These are phyloP conservation scores for Tyria jacobaeae DNA, from an alignment of 2,888 invertebrate genomes.

Conservation along the genomic window DNA sequence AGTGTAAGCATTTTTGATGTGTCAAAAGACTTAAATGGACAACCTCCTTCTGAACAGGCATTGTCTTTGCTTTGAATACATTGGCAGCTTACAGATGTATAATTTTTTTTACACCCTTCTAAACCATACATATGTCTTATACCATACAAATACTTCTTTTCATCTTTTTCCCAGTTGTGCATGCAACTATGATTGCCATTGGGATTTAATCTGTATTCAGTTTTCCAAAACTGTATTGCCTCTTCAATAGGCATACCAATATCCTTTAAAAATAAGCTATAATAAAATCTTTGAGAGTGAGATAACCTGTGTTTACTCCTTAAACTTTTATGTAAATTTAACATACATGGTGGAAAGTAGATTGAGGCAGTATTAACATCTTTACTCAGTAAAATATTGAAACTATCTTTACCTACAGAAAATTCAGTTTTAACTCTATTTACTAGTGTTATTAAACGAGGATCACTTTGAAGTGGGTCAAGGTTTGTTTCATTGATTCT, in stretches of 20 bases:
- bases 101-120: constrained; percentile 89
- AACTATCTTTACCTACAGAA: constrained; percentile 41
- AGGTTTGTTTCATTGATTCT: constrained; percentile 64
- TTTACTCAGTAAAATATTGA: constrained; percentile 56
- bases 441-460: constrained; percentile 69
- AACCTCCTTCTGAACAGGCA: constrained; percentile 87
- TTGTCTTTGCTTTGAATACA: constrained; percentile 85
- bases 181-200: constrained; percentile 80
- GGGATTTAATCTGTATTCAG: constrained; percentile 86
- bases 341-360: constrained; percentile 89
- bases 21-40: constrained; percentile 88
- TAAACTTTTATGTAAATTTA: constrained; percentile 85
- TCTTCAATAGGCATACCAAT: constrained; percentile 89
- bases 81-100: constrained; percentile 87
- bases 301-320: constrained; percentile 87
- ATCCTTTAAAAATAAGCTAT: constrained; percentile 90
- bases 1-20: constrained; percentile 66
- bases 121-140: constrained; percentile 91
- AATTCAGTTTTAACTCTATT: constrained; percentile 59
- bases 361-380: constrained; percentile 75
- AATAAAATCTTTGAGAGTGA: constrained; percentile 88
- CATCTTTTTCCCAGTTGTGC: constrained; percentile 89
- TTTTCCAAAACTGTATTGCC: constrained; percentile 88
- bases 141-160: constrained; percentile 88
- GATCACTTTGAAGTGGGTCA: constrained; percentile 64